A percentile compares a stretch with the other conserved stretches of the same genome.
Evolutionary conservation across 2,888 invertebrate species (phyloP).

Genomic region (Lumbricus terrestris): DNA sequence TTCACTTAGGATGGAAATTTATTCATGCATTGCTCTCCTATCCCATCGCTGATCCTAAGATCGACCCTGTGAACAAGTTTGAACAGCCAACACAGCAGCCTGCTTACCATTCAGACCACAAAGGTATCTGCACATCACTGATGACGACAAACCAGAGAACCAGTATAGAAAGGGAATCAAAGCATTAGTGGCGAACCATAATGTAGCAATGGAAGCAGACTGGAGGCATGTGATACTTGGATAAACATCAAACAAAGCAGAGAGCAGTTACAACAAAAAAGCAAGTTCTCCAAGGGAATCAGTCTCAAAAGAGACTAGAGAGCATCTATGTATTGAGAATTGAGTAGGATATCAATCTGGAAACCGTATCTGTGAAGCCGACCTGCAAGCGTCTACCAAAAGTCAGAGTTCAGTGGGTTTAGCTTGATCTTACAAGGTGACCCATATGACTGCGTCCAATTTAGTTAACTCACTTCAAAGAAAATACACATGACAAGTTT

Average conservation of each 20-base stretch:
- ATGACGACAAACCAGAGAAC: background rate
- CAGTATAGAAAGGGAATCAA: background rate
- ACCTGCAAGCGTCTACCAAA: background rate
- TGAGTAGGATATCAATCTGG: too few species aligned
- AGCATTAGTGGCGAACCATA: background rate
- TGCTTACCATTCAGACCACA: background rate
- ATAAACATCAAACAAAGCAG: background rate
- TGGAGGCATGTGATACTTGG: background rate
- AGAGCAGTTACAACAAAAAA: background rate
- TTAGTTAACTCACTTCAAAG: background rate
- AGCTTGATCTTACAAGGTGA: background rate
- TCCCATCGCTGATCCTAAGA: background rate
- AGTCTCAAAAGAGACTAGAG: background rate
- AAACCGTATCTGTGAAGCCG: background rate
- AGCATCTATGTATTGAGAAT: background rate
- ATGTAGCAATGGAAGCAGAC: background rate
- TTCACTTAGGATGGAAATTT: conserved; percentile 3
- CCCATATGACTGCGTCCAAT: background rate
- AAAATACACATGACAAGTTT: background rate
- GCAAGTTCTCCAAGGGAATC: background rate
- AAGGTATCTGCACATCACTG: background rate
- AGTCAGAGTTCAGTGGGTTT: background rate
- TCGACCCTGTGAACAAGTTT: background rate
- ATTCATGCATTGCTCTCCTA: background rate
- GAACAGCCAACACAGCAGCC: background rate